Conservation (phyloP, 2,113 vertebrate genomes). For the Sialia sialis region DNA sequence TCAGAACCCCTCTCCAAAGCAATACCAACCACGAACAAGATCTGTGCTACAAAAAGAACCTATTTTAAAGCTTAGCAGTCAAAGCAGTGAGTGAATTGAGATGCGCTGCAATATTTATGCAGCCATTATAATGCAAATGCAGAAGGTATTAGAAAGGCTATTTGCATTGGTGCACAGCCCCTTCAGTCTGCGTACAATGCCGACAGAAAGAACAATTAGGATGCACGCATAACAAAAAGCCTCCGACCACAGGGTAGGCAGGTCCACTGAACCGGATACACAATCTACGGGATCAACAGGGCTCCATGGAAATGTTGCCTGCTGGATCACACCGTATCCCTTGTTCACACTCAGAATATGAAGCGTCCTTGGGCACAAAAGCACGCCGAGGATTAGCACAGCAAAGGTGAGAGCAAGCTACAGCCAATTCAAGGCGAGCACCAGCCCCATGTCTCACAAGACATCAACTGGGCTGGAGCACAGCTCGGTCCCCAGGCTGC, state of each 20-base stretch:
- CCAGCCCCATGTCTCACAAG: accelerated
- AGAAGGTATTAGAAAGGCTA: neutral
- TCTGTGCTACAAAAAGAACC: neutral
- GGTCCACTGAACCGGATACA: conserved; percentile 7
- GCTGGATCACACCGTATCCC: neutral
- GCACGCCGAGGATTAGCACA: neutral
- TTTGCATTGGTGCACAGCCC: conserved; percentile 19
- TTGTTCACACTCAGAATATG: neutral
- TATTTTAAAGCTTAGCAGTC: conserved; percentile 13
- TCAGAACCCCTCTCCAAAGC: conserved; percentile 2
- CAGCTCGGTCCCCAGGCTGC: neutral
- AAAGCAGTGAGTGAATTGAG: neutral
- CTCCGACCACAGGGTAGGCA: neutral
- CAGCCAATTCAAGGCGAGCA: neutral
- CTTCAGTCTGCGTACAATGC: neutral
- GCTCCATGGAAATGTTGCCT: neutral
- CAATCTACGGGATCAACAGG: neutral
- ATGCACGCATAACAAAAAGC: conserved; percentile 10
- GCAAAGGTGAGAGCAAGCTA: neutral
- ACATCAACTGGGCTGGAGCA: neutral
- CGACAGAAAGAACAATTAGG: conserved; percentile 21
- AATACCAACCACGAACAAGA: neutral
- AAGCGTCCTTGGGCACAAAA: neutral
- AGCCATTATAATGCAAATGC: conserved; percentile 42
- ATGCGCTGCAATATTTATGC: conserved; percentile 41